Evolutionary conservation across 2,888 invertebrate genomes (phyloP), one percentile per base, ranked within the genome.

Genomic region (Cerastis leucographa): DNA sequence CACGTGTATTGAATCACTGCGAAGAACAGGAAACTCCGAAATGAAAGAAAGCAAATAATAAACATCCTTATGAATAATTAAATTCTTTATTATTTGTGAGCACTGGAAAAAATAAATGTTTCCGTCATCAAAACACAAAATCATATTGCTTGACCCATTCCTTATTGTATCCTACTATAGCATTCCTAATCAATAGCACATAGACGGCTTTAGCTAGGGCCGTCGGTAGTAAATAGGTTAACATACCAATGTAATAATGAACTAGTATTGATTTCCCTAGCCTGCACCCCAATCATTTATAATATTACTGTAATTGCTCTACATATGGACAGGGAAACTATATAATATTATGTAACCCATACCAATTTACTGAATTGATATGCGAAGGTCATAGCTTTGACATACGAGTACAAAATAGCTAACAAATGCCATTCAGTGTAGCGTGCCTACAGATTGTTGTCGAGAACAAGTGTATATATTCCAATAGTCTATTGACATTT

Each of bases 211-310:
- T 5, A n/a, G 40, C 40, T 40, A 44, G 12, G 35, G 19, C 67
- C 56, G 25, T 49, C 44, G 22, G 81, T 64, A 61, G 61, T 65
- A 67, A 71, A 62, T 51, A 67, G 66, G 80, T 80, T 72, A 67
- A 73, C 62, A 69, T 74, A 46, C 83, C 66, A 70, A 74, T 83
- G 51, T 74, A 72, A 72, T 75, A 19, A 51, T 61, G 25, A 56
- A 64, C 19, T 71, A 14, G 35, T 83, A 85, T 80, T 69, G 84
- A 85, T 85, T 85, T 80, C 56, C 77, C 66, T 75, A 40, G 66
- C 64, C 84, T 78, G 77, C 72, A 74, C 74, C 73, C 64, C 49
- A 71, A 85, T 75, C 68, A 73, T 72, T 72, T 76, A 75, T 77
- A 35, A 35, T 35, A 35, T 62, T 56, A 82, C 29, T 54, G 35